Conservation (phyloP, 2,888 invertebrate genomes). For the Xylota segnis region DNA sequence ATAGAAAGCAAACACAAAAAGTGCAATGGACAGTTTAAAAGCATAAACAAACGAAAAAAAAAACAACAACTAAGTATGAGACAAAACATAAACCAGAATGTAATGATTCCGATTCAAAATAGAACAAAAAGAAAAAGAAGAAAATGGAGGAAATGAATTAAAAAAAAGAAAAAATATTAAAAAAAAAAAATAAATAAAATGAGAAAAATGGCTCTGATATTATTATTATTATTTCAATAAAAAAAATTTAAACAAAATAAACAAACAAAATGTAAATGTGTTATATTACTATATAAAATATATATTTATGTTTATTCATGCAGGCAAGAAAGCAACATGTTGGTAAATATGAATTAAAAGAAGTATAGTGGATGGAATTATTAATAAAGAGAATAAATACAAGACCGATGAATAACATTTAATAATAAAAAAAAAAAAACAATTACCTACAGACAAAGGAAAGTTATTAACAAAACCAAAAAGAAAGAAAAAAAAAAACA, state of each 20-base stretch:
- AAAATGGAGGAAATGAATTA: conserved; percentile 38
- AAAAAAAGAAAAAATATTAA: conserved; percentile 2
- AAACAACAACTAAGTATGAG: conserved; percentile 6
- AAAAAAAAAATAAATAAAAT: conserved; percentile 23
- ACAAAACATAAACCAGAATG: conserved; percentile 16
- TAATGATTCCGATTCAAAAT: conserved; percentile 11
- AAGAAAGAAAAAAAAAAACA: conserved; percentile 36
- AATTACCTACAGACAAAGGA: conserved; percentile 66
- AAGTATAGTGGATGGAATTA: conserved; percentile 62
- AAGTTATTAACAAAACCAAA: conserved; percentile 57
- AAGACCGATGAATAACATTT: conserved; percentile 47
- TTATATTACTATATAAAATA: conserved; percentile 73
- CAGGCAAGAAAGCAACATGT: conserved; percentile 71
- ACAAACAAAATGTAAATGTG: conserved; percentile 70
- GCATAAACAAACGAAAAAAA: not conserved
- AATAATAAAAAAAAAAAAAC: conserved; percentile 49
- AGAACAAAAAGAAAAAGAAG: not conserved
- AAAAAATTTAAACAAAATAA: conserved; percentile 42
- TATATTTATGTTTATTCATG: conserved; percentile 76
- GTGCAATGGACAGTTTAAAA: conserved; percentile 36
- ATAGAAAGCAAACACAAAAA: conserved; percentile 12
- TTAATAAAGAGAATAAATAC: conserved; percentile 40
- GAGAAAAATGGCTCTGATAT: conserved; percentile 73
- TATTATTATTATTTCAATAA: conserved; percentile 66
- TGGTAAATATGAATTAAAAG: conserved; percentile 46